Conservation (phyloP, 2,888 invertebrate species). For the Selenia dentaria region DNA sequence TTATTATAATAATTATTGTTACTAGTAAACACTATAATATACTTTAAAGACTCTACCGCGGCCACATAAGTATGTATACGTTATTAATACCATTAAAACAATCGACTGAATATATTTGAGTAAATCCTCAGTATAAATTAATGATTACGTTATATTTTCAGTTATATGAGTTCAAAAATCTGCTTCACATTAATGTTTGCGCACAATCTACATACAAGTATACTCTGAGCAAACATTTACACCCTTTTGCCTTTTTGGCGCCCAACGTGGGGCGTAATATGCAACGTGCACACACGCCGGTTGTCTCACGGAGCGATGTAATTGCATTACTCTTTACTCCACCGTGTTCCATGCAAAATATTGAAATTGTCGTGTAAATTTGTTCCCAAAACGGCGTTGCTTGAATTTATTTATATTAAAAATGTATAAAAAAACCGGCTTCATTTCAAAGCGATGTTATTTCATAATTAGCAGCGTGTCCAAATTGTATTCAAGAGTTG, state of each 20-base stretch:
- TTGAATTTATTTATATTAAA: slow-evolving; percentile 33
- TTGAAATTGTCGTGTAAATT: slow-evolving; percentile 51
- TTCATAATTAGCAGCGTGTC: slow-evolving; percentile 21
- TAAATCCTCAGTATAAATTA: too few relatives aligned
- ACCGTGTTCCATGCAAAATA: slow-evolving; percentile 53
- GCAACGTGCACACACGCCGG: slow-evolving; percentile 34
- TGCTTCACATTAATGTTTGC: too few relatives aligned
- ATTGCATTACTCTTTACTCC: slow-evolving; percentile 50
- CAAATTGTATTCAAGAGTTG: slow-evolving; percentile 20
- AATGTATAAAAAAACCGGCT: slow-evolving; percentile 32
- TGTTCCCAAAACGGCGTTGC: slow-evolving; percentile 39
- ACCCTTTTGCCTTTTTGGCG: slow-evolving; percentile 25
- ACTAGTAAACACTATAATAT: too few relatives aligned
- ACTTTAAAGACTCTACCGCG: too few relatives aligned
- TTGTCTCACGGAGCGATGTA: slow-evolving; percentile 40
- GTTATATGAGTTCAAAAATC: not conserved
- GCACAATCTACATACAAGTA: slow-evolving; percentile 1
- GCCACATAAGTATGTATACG: too few relatives aligned
- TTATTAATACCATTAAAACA: too few relatives aligned
- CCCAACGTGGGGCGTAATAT: slow-evolving; percentile 36
- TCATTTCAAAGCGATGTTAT: slow-evolving; percentile 11
- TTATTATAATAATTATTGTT: too few relatives aligned
- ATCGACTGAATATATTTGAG: too few relatives aligned
- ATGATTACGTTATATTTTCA: too few relatives aligned
- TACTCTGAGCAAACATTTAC: slow-evolving; percentile 25